Base-by-base conservation (phyloP, 2,797 vertebrate species). In the Etheostoma nigrum region DNA sequence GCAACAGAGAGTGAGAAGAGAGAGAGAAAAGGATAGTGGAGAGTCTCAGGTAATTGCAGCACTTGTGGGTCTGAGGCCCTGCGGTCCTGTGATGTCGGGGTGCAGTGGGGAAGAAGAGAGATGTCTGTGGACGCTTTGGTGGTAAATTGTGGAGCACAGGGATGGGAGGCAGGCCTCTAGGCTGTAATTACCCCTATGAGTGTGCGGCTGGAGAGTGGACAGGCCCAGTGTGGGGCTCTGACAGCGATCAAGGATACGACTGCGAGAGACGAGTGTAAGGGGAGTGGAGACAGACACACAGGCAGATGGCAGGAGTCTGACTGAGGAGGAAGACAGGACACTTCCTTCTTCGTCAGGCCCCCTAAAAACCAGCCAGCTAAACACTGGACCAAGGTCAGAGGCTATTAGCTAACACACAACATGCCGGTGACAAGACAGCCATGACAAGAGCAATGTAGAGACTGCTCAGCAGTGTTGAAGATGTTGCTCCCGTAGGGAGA, bases 1-100 rank as follows among this genome's bases (percentile, higher is more conserved):
- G 57, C 21, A 25, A 55, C 73, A 66, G 68, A 61, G 72, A 51
- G 59, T 25, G 69, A 65, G 65, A 71, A 47, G 72, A 69, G 78
- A 59, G 71, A 60, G 47, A 67, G 63, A 47, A 87, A 84, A 87
- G 86, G 89, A 92, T 72, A 80, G 85, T 89, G 89, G 87, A 92
- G 91, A 94, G 90, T 91, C 84, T 89, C 88, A 91, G 88, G 92
- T 96, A 95, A 96, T 96, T 95, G 95, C 94, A 92, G 94, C 95
- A 95, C 94, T 96, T 94, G 93, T 94, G 91, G 91, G 92, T 91
- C 88, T 93, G 90, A 91, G 93, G 89, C 92, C 93, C 89, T 83
- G 78, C 88, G 79, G 91, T 92, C 89, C 92, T 93, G 89, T 93
- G 93, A 94, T 94, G 94, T 93, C 81, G 88, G 92, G 93, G 91